Base-by-base conservation (phyloP, 2,888 invertebrate genomes). In the Plebejus argus region DNA sequence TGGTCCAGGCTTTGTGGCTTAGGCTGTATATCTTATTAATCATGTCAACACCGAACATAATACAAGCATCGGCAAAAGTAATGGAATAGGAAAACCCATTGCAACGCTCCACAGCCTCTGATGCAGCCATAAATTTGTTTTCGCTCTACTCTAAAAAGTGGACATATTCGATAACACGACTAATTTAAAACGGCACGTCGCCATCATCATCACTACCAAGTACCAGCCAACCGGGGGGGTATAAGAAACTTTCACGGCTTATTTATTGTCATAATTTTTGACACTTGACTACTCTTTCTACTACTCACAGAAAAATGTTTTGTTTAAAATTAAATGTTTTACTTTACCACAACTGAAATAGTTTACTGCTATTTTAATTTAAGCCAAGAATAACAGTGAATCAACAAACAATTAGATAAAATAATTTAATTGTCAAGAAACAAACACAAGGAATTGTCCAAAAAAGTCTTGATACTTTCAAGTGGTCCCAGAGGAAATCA, bases 11-110 rank as follows among this genome's bases (percentile, higher is more conserved):
- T 76, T 76, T 35, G 61, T 45, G 71, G 39, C 20, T 56, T 15
- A 56, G 71, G 58, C 20, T 77, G 77, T 76, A 77, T 78, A 76
- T 79, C 79, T 78, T 82, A 82, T 82, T 81, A 82, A 81, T 82
- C 80, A 80, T 81, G 80, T 77, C 81, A 80, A 80, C 79, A 80
- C 79, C 78, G 74, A 76, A 77, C 78, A 78, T 78, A 70, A 70
- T 71, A 71, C 39, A 71, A 49, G 49, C 49, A 45, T 53, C 74
- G n/a, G 18, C 18, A 74, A 53, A 74, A 74, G 53, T 53, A 74
- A 74, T 74, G 74, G 74, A 74, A 72, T 72, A 72, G 45, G 72
- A 56, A 72, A 78, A 53, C 70, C 78, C 77, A 78, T 77, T 80
- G 79, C 74, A 66, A 77, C 80, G 79, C 77, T 76, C 70, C 79